Evolutionary conservation across 2,888 invertebrate genomes (phyloP).

Genomic region (Oscheius sp.): DNA sequence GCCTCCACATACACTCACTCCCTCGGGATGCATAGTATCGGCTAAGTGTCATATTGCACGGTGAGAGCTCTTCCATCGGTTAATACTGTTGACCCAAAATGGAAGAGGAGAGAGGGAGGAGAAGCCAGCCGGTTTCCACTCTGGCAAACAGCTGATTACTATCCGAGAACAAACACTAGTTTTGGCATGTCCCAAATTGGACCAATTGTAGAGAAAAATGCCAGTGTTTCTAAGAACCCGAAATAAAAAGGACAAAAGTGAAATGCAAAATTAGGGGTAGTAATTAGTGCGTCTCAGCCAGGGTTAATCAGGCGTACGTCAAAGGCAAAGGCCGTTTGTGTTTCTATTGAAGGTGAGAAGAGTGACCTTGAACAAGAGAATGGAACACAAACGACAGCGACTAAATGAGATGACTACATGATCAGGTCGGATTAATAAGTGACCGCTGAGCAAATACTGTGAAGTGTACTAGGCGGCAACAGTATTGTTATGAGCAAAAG

Average conservation of each 20-base stretch:
- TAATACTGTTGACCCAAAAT: constrained; percentile 14
- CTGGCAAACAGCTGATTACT: no score
- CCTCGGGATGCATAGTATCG: constrained; percentile 8
- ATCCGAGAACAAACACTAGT: no score
- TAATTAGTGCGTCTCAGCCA: constrained; percentile 18
- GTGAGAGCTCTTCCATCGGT: background rate
- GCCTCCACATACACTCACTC: background rate
- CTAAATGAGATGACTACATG: background rate
- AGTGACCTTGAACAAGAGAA: background rate
- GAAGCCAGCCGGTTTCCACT: no score
- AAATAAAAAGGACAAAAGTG: background rate
- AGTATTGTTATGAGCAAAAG: background rate
- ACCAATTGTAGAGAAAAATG: no score
- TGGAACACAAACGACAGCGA: background rate
- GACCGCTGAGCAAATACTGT: constrained; percentile 16
- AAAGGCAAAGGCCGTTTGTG: constrained; percentile 19
- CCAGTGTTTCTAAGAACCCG: no score
- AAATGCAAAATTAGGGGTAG: background rate
- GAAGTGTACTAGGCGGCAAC: background rate
- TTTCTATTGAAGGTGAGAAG: constrained; percentile 12
- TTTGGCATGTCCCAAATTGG: no score
- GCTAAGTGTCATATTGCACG: constrained; percentile 23
- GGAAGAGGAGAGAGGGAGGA: background rate
- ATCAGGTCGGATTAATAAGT: constrained; percentile 13
- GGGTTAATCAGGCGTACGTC: constrained; percentile 26